These are phyloP conservation scores for Corydoras sp. DNA, from an alignment of 2,113 vertebrate species.

Conservation along the genomic window DNA sequence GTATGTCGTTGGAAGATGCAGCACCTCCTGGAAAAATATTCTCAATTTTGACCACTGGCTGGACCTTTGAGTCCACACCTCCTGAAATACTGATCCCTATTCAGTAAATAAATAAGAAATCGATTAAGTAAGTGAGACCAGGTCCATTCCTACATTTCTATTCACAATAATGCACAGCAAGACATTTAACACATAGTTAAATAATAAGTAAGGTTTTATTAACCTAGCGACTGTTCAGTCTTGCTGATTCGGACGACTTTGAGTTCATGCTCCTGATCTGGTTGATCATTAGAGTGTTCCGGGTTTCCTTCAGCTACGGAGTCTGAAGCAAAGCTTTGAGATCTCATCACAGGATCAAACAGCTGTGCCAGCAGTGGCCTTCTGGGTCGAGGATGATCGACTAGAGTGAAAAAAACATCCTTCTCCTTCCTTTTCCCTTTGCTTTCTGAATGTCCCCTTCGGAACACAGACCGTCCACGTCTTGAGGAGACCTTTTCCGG, in stretches of 20 bases:
- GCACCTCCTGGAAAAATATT: conserved; percentile 93
- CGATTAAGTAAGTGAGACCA: background rate
- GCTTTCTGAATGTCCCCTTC: conserved; percentile 46
- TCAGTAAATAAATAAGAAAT: background rate
- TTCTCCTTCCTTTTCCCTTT: conserved; percentile 43
- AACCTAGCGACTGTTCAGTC: conserved; percentile 84
- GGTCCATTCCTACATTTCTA: background rate
- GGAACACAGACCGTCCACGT: conserved; percentile 51
- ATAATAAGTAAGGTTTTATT: conserved; percentile 38
- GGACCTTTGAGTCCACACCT: conserved; percentile 82
- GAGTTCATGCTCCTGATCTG: conserved; percentile 63
- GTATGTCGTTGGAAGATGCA: conserved; percentile 75
- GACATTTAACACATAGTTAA: background rate
- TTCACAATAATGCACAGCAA: background rate
- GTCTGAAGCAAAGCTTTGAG: conserved; percentile 10
- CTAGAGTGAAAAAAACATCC: conserved; percentile 50
- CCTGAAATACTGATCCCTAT: conserved; percentile 94
- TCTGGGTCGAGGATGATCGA: conserved; percentile 60
- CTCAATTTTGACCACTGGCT: conserved; percentile 92
- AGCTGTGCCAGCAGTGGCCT: conserved; percentile 62
- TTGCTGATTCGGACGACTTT: conserved; percentile 78
- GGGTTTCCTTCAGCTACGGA: background rate
- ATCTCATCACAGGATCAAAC: conserved; percentile 44
- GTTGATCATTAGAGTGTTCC: conserved; percentile 20
- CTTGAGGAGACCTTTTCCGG: conserved; percentile 37